Evolutionary conservation across 2,113 vertebrate genomes (phyloP).

Genomic region (Mionectes macconnelli): DNA sequence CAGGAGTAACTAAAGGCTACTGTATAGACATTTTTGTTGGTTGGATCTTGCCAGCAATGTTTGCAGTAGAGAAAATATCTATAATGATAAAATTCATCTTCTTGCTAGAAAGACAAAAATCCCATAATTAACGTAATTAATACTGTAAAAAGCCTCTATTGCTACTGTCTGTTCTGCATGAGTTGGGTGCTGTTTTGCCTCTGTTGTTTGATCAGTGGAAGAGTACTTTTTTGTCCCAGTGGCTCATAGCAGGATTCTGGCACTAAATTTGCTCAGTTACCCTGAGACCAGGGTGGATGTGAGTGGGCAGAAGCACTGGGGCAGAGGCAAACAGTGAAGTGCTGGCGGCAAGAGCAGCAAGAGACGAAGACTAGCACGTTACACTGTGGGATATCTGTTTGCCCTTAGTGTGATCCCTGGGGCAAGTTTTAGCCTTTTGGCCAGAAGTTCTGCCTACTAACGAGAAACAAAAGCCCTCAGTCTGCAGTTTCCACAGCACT

Average conservation of each 20-base stretch:
- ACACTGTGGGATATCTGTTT: not conserved
- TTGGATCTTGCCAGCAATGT: not conserved
- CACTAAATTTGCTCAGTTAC: not conserved
- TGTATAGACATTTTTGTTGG: not conserved
- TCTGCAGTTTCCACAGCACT: not conserved
- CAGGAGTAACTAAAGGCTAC: not conserved
- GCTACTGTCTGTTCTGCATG: not conserved
- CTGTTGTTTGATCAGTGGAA: not conserved
- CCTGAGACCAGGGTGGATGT: not conserved
- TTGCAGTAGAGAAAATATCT: not conserved
- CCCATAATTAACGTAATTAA: not conserved
- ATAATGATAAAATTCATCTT: not conserved
- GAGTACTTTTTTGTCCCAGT: not conserved
- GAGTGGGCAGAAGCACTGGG: not conserved
- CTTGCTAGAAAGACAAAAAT: not conserved
- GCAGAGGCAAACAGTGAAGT: not conserved
- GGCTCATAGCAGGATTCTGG: not conserved
- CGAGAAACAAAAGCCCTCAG: not conserved
- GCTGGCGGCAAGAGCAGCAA: rapidly evolving
- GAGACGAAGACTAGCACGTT: not conserved
- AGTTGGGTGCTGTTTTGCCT: not conserved
- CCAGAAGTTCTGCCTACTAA: not conserved
- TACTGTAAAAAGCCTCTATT: not conserved
- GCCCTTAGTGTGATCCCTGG: not conserved
- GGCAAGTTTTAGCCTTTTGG: not conserved